Evolutionary conservation across 2,888 invertebrate genomes (phyloP).

Genomic region (Fabriciana adippe): DNA sequence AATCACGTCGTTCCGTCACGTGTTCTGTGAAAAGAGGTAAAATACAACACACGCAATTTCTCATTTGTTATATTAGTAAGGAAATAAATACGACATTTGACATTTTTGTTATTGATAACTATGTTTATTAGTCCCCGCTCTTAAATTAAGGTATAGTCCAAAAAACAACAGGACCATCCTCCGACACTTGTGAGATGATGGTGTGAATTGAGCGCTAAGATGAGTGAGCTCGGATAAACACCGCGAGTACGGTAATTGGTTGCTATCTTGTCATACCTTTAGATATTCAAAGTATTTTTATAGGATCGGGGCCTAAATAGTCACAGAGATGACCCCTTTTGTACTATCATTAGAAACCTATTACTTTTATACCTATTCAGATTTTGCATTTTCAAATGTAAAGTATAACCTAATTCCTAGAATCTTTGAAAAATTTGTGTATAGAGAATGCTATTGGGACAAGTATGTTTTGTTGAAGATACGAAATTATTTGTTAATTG

Average conservation of each 20-base stretch:
- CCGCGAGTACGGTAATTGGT: constrained; percentile 72
- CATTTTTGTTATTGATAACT: not conserved
- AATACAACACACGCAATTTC: not conserved
- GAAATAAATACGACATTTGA: not conserved
- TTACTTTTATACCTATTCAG: too few species aligned
- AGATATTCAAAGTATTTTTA: constrained; percentile 40
- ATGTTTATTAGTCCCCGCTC: constrained; percentile 31
- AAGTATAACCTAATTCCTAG: too few species aligned
- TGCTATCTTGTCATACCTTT: constrained; percentile 60
- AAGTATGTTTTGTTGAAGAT: too few species aligned
- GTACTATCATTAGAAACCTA: too few species aligned
- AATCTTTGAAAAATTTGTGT: too few species aligned
- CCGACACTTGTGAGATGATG: constrained; percentile 78
- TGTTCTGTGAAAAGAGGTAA: not conserved
- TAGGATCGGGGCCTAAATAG: constrained; percentile 9
- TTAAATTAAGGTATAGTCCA: constrained; percentile 47
- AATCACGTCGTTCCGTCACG: too few species aligned
- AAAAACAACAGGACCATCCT: constrained; percentile 67
- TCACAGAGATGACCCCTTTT: too few species aligned
- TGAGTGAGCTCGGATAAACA: constrained; percentile 79
- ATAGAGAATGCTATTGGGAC: too few species aligned
- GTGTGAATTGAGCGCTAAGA: constrained; percentile 79
- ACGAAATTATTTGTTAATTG: too few species aligned
- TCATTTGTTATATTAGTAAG: not conserved
- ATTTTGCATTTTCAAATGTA: too few species aligned